Evolutionary conservation across 2,113 vertebrate genomes (phyloP), one percentile per base, ranked within the genome.

Genomic region (Trinectes maculatus): DNA sequence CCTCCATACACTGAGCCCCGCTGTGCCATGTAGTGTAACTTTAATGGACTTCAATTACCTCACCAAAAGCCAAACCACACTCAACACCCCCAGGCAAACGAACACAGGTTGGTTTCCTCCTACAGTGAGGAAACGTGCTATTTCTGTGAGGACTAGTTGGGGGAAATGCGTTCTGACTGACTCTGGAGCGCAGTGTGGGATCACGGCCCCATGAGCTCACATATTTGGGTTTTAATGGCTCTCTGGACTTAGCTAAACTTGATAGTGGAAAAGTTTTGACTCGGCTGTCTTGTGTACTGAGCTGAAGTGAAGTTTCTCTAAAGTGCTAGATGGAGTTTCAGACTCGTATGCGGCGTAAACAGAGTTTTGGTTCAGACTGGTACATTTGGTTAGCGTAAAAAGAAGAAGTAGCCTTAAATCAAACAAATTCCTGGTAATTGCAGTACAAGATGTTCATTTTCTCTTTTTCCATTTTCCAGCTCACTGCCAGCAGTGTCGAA

Each of bases 401-500:
- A 3, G 44, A 57, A 19, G 28, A 11, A 19, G 29, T n/a, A 16
- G 25, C n/a, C 4, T 15, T 1, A 21, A 6, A 47, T 1, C 24
- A 21, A 24, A 40, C 5, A 11, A 37, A 31, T 16, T 34, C 5
- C 18, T 21, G 4, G 8, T 53, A 21, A 42, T 19, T 29, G 2
- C 9, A n/a, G 19, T 25, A 10, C 22, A 61, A 61, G 49, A 37
- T 26, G 4, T 22, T 70, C 1, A 73, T 6, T 18, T 6, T 16
- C 22, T 40, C 42, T 24, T 55, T 47, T 44, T 19, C 67, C 36
- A 26, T 78, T 39, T 75, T 76, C 15, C 87, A 94, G 94, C 82
- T 60, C 87, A 84, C 70, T 93, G 93, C 85, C 93, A 94, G 81
- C 91, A 91, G 86, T 95, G 94, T 85, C 90, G 91, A 55, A 94